Percentiles rank a stretch among this genome's conserved stretches.
These are phyloP conservation scores for Prunella fulvescens DNA, from an alignment of 2,113 vertebrate genomes.

Conservation along the genomic window DNA sequence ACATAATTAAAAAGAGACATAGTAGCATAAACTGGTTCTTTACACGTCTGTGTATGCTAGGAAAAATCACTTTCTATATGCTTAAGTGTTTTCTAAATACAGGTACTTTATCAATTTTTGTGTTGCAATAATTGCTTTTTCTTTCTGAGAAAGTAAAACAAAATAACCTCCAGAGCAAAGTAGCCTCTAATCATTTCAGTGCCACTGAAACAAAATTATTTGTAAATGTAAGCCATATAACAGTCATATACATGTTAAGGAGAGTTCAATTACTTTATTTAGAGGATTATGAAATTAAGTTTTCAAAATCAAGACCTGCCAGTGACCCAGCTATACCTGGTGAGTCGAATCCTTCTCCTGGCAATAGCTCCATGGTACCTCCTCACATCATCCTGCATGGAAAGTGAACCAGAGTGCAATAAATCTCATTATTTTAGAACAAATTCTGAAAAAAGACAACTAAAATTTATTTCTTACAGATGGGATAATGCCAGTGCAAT, in stretches of 20 bases:
- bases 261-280: not conserved
- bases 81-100: not conserved
- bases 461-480: not conserved
- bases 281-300: not conserved
- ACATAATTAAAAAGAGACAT: not conserved
- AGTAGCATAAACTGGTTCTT: not conserved
- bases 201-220: not conserved
- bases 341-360: conserved; percentile 70
- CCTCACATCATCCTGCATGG: conserved; percentile 69
- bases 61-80: not conserved
- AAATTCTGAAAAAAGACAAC: not conserved
- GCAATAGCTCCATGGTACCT: conserved; percentile 72
- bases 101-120: not conserved
- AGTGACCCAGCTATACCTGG: conserved; percentile 62
- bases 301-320: not conserved
- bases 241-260: not conserved
- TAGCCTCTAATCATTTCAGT: not conserved
- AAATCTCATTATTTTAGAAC: not conserved
- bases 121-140: not conserved
- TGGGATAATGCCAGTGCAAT: not conserved
- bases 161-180: not conserved
- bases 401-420: not conserved
- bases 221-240: not conserved
- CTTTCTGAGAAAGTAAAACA: not conserved
- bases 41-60: not conserved